Evolutionary conservation across 2,888 invertebrate species (phyloP), one percentile per base, ranked within the genome.

Genomic region (Ormia ochracea): DNA sequence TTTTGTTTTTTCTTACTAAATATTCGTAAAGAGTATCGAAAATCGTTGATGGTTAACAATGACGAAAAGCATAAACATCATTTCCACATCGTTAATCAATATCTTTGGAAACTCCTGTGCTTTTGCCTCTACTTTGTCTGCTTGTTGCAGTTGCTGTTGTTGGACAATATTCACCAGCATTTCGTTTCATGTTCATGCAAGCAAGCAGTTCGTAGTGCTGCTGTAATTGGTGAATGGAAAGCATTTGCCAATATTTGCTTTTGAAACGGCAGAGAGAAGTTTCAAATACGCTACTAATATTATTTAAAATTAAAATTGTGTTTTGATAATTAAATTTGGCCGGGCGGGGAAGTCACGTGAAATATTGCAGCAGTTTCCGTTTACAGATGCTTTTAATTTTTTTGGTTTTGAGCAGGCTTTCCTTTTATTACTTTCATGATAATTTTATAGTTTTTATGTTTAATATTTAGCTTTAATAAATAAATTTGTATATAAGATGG

Each of bases 21-120:
- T 26, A 17, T 43, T n/a, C 17, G 12, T 4, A 19, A 43, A 48
- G 41, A 38, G 14, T 19, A 28, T 41, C 14, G 12, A 56, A 45
- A n/a, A 45, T 38, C 38, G 72, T 63, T 76, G 76, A 72, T 80
- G 80, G n/a, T 80, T 80, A 80, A 76, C 80, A 68, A 63, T 80
- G 72, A 80, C 76, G 76, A 80, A 80, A 73, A 76, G 76, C 72
- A 76, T 73, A 41, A 63, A 80, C 63, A 80, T 76, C 72, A 80
- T 73, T 80, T 80, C 61, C 80, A 76, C 68, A 80, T 76, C 76
- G 76, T 80, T 80, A 76, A 80, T 80, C 80, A 80, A 80, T 80
- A 73, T 43, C 76, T 76, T 41, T 61, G 31, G 61, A 68, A 70
- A 66, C 28, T 48, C 50, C 68, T 56, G 17, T 61, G 48, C 41